phyloP scores from a whole-genome alignment of 1,140 invertebrate species.

The Lepidurus arcticus region DNA sequence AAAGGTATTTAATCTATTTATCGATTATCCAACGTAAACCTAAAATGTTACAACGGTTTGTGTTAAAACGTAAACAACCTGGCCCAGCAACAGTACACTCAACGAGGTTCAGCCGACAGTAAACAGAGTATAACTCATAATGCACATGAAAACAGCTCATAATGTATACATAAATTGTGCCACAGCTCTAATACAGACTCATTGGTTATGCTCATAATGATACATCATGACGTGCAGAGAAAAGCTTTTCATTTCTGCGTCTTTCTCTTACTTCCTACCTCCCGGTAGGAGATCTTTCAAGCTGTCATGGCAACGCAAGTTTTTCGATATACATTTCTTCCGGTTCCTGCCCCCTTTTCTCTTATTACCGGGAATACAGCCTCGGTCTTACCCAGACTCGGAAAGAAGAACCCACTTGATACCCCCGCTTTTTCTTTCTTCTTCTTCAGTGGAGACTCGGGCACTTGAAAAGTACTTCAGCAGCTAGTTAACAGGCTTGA shows the following conservation, averaged over 20 bases:
- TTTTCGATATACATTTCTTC: background rate
- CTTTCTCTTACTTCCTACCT: background rate
- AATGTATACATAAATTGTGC: background rate
- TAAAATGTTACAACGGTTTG: background rate
- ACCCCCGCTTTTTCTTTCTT: background rate
- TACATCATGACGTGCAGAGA: background rate
- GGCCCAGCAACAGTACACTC: background rate
- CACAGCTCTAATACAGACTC: background rate
- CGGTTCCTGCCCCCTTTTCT: background rate
- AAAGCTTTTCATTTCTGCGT: background rate
- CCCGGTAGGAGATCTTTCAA: background rate
- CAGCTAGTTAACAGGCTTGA: background rate
- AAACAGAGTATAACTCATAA: no score
- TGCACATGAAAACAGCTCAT: no score
- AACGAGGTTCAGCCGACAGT: no score
- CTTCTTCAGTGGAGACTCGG: background rate
- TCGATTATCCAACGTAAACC: background rate
- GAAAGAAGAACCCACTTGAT: background rate
- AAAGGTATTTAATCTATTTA: background rate
- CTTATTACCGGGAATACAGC: no score
- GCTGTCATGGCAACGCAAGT: constrained; percentile 2
- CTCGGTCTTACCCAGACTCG: no score
- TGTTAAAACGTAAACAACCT: background rate
- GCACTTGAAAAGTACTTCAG: background rate
- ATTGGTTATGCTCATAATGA: background rate